phyloP scores from a whole-genome alignment of 2,888 invertebrate genomes.

The Erynnis tages region DNA sequence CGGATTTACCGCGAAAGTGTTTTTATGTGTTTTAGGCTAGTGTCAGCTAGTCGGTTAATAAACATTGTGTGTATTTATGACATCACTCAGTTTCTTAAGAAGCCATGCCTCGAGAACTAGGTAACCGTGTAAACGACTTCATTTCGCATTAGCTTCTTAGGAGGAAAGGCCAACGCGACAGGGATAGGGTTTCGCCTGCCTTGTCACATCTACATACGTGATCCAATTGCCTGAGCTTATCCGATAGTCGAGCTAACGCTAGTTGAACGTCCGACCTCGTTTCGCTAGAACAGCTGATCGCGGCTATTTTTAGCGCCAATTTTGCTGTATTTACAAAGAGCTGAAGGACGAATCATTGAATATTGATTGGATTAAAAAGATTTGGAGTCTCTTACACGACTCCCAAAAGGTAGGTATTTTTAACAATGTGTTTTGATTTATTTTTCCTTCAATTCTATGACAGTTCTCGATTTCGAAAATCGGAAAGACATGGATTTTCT shows the following conservation, averaged over 20 bases:
- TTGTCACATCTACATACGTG: conserved; percentile 11
- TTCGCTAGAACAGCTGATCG: conserved; percentile 25
- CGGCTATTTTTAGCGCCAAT: background rate
- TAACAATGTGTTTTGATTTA: too few relatives aligned
- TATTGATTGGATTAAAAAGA: too few relatives aligned
- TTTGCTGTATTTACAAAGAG: background rate
- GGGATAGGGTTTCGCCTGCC: conserved; percentile 24
- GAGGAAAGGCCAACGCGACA: conserved; percentile 9
- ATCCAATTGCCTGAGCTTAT: conserved; percentile 25
- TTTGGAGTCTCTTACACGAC: too few relatives aligned
- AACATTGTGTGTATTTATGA: too few relatives aligned
- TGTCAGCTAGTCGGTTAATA: too few relatives aligned
- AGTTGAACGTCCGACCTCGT: conserved; percentile 16
- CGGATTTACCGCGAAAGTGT: too few relatives aligned
- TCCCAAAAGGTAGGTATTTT: too few relatives aligned
- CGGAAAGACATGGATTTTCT: too few relatives aligned
- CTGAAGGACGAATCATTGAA: too few relatives aligned
- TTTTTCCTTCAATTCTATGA: too few relatives aligned
- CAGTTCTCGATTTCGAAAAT: too few relatives aligned
- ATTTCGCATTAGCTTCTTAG: conserved; percentile 1
- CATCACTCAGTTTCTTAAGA: background rate
- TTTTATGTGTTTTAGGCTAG: too few relatives aligned
- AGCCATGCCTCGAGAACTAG: conserved; percentile 19
- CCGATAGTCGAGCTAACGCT: conserved; percentile 13
- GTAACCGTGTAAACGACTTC: conserved; percentile 6